Evolutionary conservation across 2,113 vertebrate genomes (phyloP).

Genomic region (Podiceps cristatus): DNA sequence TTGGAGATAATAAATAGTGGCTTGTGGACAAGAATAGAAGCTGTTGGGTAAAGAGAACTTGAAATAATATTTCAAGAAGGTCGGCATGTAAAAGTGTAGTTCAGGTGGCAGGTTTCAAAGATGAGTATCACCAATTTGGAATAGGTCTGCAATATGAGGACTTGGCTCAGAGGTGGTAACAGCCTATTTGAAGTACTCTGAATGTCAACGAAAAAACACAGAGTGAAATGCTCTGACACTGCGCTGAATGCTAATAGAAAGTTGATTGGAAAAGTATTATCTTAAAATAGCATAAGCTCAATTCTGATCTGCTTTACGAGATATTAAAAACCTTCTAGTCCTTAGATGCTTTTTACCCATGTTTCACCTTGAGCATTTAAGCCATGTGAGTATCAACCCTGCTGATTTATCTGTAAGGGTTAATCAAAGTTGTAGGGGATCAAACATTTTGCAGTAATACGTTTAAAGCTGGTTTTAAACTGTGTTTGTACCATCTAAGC

Average conservation of each 20-base stretch:
- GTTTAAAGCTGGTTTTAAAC: background rate
- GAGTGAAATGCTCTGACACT: background rate
- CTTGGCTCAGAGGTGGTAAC: rapidly evolving
- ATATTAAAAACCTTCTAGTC: background rate
- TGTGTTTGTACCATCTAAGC: background rate
- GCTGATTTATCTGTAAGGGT: background rate
- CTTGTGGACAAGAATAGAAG: background rate
- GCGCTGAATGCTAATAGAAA: rapidly evolving
- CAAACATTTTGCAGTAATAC: rapidly evolving
- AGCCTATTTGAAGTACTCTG: background rate
- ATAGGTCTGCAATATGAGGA: background rate
- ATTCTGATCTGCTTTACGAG: background rate
- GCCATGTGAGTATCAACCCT: background rate
- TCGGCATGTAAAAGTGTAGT: background rate
- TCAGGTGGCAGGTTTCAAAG: background rate
- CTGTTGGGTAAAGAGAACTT: background rate
- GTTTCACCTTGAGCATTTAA: background rate
- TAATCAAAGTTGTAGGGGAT: too few relatives aligned
- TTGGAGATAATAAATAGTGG: background rate
- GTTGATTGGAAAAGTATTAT: background rate
- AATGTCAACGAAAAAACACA: rapidly evolving
- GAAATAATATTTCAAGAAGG: background rate
- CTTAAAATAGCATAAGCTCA: background rate
- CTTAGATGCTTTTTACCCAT: background rate
- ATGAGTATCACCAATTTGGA: background rate